Evolutionary conservation across 2,797 vertebrate genomes (phyloP).

Genomic region (Hydrocynus forskahlii): DNA sequence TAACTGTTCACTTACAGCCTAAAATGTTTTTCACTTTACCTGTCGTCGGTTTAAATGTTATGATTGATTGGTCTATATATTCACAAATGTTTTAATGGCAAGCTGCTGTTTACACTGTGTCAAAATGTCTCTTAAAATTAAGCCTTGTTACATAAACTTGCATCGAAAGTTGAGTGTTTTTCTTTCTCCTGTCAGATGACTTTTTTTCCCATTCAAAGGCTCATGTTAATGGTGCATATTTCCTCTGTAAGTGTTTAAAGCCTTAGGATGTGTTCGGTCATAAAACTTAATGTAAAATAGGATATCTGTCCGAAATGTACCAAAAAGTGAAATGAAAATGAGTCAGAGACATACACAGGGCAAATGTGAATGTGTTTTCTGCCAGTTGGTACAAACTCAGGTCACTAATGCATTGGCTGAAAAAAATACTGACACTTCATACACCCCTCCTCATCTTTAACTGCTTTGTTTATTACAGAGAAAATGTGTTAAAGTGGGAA

Average conservation of each 20-base stretch:
- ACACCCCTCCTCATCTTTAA: neutral
- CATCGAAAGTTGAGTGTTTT: too few species aligned
- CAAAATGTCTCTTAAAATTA: too few species aligned
- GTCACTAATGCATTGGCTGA: neutral
- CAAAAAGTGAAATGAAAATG: neutral
- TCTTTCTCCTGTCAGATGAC: too few species aligned
- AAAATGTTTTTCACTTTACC: too few species aligned
- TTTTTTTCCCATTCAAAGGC: neutral
- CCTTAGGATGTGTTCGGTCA: neutral
- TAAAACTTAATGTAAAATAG: neutral
- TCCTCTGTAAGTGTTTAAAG: neutral
- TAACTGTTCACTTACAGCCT: too few species aligned
- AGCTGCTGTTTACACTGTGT: too few species aligned
- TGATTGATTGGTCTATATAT: too few species aligned
- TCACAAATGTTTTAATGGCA: too few species aligned
- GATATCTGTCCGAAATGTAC: neutral
- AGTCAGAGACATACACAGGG: neutral
- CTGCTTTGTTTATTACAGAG: slow-evolving; percentile 4
- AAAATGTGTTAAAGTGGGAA: neutral
- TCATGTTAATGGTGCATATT: neutral
- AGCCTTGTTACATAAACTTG: too few species aligned
- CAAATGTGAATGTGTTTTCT: slow-evolving; percentile 23
- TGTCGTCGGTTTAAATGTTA: too few species aligned
- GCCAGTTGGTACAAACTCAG: slow-evolving; percentile 18
- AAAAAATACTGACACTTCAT: neutral